Evolutionary conservation across 1,140 invertebrate species (phyloP), one percentile per base, ranked within the genome.

Genomic region (Diachasmimorpha longicaudata): DNA sequence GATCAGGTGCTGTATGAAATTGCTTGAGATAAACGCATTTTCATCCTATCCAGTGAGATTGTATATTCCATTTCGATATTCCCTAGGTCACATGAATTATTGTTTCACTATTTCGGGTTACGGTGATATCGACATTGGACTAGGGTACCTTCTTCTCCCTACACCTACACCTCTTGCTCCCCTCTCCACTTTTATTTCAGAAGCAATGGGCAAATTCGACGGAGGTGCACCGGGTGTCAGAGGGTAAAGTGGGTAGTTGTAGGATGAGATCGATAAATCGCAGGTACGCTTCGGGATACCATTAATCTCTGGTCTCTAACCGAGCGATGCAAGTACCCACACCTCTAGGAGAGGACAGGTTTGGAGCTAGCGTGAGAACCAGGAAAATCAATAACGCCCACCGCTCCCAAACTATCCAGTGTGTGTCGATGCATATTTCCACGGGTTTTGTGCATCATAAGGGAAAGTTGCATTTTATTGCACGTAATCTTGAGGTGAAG

Each of bases 231-330:
- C 19, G 23, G 10, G 23, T 63, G 23, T 25, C 58, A 63, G 58
- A 63, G 48, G 31, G 46, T 42, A 21, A 25, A 37, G 39, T 63
- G 5, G 58, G 31, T 68, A 19, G 31, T 68, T 67, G 72, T 74
- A 74, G 25, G 63, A 74, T 31, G 63, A 67, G 44, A 74, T 68
- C 63, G 72, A 74, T 74, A 67, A 74, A 74, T 74, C 72, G 72
- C 72, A 66, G 55, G 36, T 74, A 74, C 58, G 37, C 72, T 74
- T 74, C 36, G 42, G 63, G 58, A 67, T 74, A 42, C 37, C 72
- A 74, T 74, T 74, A 74, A 74, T 74, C 72, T 74, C 44, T 74
- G 72, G 72, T 74, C 52, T 36, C 14, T 55, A 37, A 23, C 31
- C 21, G 55, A 44, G 58, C 39, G 21, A 44, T 74, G 55, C 37